These are phyloP conservation scores for Folsomia candida DNA, from an alignment of 2,888 invertebrate genomes.

Conservation along the genomic window DNA sequence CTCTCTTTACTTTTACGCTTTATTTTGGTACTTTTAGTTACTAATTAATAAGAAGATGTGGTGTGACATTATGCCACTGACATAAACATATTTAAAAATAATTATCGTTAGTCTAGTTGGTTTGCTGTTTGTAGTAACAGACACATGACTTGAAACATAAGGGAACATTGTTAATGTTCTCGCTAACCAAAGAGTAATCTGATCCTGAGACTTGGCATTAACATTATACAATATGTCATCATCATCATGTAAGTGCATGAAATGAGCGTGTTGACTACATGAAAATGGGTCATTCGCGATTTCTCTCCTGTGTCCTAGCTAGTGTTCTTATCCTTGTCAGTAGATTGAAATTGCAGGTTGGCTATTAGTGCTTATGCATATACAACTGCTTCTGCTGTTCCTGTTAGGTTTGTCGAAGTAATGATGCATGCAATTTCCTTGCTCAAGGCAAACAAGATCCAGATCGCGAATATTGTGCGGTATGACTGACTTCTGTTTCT, in stretches of 20 bases:
- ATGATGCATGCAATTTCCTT: background rate
- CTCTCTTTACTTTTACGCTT: too few species aligned
- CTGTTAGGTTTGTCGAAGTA: background rate
- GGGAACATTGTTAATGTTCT: too few species aligned
- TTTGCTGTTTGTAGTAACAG: too few species aligned
- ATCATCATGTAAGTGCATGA: background rate
- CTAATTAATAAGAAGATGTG: too few species aligned
- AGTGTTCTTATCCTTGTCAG: background rate
- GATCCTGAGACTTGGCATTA: too few species aligned
- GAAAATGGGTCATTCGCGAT: background rate
- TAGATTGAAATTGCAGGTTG: background rate
- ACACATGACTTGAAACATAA: too few species aligned
- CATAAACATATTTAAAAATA: too few species aligned
- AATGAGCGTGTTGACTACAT: background rate
- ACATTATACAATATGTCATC: background rate
- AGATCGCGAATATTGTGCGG: background rate
- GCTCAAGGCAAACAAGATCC: background rate
- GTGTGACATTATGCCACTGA: too few species aligned
- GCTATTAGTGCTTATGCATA: background rate
- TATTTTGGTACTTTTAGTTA: too few species aligned
- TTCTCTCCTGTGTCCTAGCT: background rate
- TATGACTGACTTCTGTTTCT: background rate
- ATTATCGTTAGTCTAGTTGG: too few species aligned
- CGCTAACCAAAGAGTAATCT: too few species aligned
- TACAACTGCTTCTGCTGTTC: background rate